Conservation (phyloP, 2,797 vertebrate species). For the Onychomys torridus region DNA sequence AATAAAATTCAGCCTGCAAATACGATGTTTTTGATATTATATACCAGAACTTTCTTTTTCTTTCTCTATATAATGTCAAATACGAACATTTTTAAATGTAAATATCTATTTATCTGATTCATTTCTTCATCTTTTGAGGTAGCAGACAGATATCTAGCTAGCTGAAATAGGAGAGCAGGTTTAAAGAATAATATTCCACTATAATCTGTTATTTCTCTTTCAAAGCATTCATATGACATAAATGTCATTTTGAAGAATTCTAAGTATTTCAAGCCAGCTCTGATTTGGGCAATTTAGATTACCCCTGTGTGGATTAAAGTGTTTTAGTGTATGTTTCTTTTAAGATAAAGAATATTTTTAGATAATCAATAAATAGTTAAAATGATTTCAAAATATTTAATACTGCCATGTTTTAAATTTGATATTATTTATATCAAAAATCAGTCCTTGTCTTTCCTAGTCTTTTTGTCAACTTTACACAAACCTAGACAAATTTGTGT, state of each 20-base stretch:
- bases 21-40: not conserved
- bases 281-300: not conserved
- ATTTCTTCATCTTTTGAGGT: not conserved
- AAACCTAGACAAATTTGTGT: not conserved
- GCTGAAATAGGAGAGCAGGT: not conserved
- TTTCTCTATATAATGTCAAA: not conserved
- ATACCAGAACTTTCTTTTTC: not conserved
- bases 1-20: not conserved
- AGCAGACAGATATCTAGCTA: not conserved
- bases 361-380: not conserved
- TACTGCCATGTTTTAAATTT: not conserved
- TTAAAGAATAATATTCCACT: not conserved
- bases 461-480: not conserved
- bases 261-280: not conserved
- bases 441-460: not conserved
- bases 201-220: not conserved
- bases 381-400: not conserved
- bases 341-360: not conserved
- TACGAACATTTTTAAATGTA: not conserved
- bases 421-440: not conserved
- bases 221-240: not conserved
- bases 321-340: not conserved
- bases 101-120: not conserved
- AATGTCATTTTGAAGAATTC: conserved; percentile 6
- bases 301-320: not conserved